Evolutionary conservation across 2,797 vertebrate genomes (phyloP).

Genomic region (Poeciliopsis gracilis): DNA sequence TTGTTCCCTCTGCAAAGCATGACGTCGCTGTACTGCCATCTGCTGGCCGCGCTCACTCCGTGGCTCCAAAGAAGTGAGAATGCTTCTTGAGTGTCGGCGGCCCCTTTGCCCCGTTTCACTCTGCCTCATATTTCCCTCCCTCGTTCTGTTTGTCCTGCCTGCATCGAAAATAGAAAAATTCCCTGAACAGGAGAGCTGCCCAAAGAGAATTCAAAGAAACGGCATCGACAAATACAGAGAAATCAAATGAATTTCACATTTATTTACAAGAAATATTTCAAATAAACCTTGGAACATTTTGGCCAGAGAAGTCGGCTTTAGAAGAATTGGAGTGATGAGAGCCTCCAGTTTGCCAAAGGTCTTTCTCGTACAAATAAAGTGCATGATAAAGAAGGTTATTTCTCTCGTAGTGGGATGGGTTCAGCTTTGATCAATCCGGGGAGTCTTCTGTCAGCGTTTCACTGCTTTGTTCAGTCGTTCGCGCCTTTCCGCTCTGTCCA

Average conservation of each 20-base stretch:
- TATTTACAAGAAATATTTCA: slow-evolving; percentile 63
- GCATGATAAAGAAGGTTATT: slow-evolving; percentile 29
- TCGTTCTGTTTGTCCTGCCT: slow-evolving; percentile 35
- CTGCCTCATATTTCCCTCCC: slow-evolving; percentile 35
- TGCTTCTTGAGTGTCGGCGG: slow-evolving; percentile 10
- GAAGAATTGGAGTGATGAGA: slow-evolving; percentile 13
- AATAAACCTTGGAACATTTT: slow-evolving; percentile 5
- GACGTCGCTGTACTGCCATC: slow-evolving; percentile 61
- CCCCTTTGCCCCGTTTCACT: slow-evolving; percentile 64
- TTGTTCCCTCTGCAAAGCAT: background rate
- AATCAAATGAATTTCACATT: slow-evolving; percentile 35
- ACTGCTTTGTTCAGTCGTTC: background rate
- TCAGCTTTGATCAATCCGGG: background rate
- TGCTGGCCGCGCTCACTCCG: slow-evolving; percentile 49
- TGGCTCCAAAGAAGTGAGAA: background rate
- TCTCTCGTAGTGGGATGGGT: background rate
- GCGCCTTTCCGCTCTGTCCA: slow-evolving; percentile 10
- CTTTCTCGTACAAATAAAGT: slow-evolving; percentile 51
- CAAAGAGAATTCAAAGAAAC: slow-evolving; percentile 37
- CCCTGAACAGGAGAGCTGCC: slow-evolving; percentile 20
- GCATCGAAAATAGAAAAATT: slow-evolving; percentile 24
- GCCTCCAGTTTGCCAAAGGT: slow-evolving; percentile 14
- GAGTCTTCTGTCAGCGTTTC: background rate
- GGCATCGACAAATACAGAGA: background rate
- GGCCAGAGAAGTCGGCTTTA: background rate